Evolutionary conservation across 2,113 vertebrate species (phyloP).

Genomic region (Piliocolobus tephrosceles): DNA sequence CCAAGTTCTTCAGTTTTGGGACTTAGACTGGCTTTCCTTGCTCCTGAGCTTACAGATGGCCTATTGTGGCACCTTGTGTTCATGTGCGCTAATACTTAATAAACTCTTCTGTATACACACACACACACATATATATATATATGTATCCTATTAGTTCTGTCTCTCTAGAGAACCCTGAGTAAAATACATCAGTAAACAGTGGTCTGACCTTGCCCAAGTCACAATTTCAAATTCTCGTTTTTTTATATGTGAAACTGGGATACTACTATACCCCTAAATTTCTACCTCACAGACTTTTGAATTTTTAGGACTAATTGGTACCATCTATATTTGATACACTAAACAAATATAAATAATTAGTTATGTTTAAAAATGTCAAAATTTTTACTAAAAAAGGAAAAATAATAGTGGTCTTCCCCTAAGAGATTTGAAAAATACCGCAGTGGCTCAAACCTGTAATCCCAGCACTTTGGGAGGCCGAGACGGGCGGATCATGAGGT

Average conservation of each 20-base stretch:
- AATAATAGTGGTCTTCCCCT: not conserved
- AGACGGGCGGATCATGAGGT: too few species aligned
- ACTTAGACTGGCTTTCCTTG: too few species aligned
- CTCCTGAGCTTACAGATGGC: too few species aligned
- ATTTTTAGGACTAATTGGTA: not conserved
- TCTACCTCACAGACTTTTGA: not conserved
- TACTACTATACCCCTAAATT: not conserved
- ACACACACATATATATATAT: too few species aligned
- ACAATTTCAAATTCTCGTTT: not conserved
- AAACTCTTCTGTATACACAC: too few species aligned
- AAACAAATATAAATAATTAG: not conserved
- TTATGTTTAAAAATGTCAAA: not conserved
- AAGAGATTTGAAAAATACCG: not conserved
- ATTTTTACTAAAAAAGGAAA: not conserved
- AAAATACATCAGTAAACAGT: not conserved
- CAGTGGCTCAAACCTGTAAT: too few species aligned
- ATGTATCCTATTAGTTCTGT: too few species aligned
- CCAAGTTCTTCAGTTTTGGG: too few species aligned
- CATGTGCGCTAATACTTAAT: too few species aligned
- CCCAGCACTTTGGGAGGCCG: too few species aligned
- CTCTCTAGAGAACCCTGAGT: too few species aligned
- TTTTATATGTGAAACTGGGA: not conserved
- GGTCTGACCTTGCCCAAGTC: not conserved
- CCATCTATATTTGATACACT: not conserved
- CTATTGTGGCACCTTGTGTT: too few species aligned